Evolutionary conservation across 2,888 invertebrate species (phyloP).

Genomic region (Belgica antarctica): DNA sequence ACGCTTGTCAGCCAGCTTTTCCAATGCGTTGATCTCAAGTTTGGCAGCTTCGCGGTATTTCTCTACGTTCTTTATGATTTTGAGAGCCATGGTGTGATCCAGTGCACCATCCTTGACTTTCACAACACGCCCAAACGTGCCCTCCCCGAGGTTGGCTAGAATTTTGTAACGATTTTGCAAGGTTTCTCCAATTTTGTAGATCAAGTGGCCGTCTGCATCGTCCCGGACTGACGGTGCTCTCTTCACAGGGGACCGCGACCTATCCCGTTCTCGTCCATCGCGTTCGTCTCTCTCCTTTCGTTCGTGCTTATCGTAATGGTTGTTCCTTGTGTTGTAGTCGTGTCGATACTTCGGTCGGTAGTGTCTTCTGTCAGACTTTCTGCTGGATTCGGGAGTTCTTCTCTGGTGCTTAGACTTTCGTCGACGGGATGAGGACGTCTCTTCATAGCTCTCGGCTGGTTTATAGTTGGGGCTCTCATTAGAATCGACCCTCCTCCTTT

Average conservation of each 20-base stretch:
- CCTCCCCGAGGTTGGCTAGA: conserved; percentile 97
- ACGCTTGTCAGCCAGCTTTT: conserved; percentile 92
- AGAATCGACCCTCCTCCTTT: conserved; percentile 24
- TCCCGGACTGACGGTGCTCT: conserved; percentile 92
- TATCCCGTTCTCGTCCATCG: conserved; percentile 18
- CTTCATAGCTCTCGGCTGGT: conserved; percentile 23
- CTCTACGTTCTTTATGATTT: conserved; percentile 99
- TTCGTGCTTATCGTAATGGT: conserved; percentile 33
- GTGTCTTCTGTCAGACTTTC: conserved; percentile 17
- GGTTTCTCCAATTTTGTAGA: conserved; percentile 98
- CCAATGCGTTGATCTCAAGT: conserved; percentile 96
- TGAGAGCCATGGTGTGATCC: conserved; percentile 92
- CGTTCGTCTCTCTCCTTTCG: conserved; percentile 23
- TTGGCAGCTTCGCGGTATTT: conserved; percentile 99
- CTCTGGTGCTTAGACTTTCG: conserved; percentile 6
- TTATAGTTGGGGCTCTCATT: neutral
- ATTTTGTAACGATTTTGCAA: conserved; percentile 82
- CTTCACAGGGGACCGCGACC: conserved; percentile 17
- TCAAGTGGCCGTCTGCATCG: conserved; percentile 99
- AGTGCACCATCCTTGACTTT: conserved; percentile 96
- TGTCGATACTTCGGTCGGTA: conserved; percentile 15
- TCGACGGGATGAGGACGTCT: neutral
- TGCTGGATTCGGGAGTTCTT: neutral
- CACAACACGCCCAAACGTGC: conserved; percentile 99
- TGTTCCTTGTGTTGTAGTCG: conserved; percentile 34